Conservation (phyloP, 2,888 invertebrate genomes). For the Sesamia inferens region DNA sequence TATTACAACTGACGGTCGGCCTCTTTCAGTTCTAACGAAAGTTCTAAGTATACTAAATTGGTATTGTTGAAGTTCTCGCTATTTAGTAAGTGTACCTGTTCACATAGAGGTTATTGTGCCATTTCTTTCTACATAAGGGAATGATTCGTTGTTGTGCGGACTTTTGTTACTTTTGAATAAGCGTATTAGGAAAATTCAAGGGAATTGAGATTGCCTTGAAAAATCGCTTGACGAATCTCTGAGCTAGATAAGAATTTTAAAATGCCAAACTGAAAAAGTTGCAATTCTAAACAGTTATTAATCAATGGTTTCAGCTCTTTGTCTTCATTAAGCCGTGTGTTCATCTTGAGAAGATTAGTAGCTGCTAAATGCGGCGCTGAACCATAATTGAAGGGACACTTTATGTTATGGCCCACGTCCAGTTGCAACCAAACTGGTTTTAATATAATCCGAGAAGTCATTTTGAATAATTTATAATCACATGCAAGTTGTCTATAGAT, state of each 20-base stretch:
- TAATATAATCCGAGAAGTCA: not conserved
- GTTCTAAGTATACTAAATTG: slow-evolving; percentile 51
- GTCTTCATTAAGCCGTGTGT: not conserved
- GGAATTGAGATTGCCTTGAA: not conserved
- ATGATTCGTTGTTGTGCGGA: not conserved
- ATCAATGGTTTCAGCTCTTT: not conserved
- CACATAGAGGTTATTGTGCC: not conserved
- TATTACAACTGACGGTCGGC: slow-evolving; percentile 56
- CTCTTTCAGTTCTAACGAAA: slow-evolving; percentile 44
- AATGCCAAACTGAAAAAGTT: not conserved
- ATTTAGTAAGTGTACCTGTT: slow-evolving; percentile 26
- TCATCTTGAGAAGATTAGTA: not conserved
- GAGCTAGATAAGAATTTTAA: not conserved
- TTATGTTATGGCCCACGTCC: not conserved
- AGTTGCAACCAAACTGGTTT: too few relatives aligned
- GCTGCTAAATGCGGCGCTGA: not conserved
- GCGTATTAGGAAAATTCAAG: not conserved
- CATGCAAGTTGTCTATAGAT: not conserved
- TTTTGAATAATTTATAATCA: not conserved
- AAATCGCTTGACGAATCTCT: not conserved
- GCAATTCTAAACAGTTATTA: not conserved
- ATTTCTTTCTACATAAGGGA: not conserved
- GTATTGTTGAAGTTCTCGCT: slow-evolving; percentile 40
- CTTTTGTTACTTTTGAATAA: not conserved
- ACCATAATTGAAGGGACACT: not conserved